A percentile compares a stretch with the other conserved stretches of the same genome.
These are phyloP conservation scores for Indicator indicator DNA, from an alignment of 2,113 vertebrate species.

Conservation along the genomic window DNA sequence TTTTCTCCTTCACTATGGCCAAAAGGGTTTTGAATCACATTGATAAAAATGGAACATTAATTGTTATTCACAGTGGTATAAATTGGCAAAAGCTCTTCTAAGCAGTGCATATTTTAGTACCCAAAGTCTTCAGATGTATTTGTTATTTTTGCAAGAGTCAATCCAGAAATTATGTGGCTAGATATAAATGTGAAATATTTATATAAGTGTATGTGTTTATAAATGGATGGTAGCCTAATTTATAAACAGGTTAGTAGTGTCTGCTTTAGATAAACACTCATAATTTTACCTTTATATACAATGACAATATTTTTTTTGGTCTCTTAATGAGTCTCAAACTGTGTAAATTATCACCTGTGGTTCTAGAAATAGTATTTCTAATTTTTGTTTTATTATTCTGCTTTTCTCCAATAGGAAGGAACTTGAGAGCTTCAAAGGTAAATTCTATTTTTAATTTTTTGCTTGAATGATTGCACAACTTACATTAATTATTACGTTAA, in stretches of 20 bases:
- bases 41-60: neutral
- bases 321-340: neutral
- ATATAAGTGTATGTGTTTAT: neutral
- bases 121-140: neutral
- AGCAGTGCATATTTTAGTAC: neutral
- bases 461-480: neutral
- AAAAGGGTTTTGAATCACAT: neutral
- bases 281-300: neutral
- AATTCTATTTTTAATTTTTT: slow-evolving; percentile 55
- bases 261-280: neutral
- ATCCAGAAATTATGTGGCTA: neutral
- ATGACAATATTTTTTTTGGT: neutral
- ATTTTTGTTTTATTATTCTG: neutral
- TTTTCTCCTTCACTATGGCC: neutral
- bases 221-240: neutral
- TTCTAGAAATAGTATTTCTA: neutral
- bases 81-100: neutral
- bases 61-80: neutral
- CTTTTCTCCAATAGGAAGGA: slow-evolving; percentile 84
- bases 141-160: neutral
- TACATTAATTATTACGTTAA: neutral
- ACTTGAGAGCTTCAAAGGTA: slow-evolving; percentile 92
- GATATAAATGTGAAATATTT: neutral
- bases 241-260: neutral
- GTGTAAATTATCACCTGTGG: neutral